Evolutionary conservation across 2,113 vertebrate genomes (phyloP), one percentile per base, ranked within the genome.

Genomic region (Argyrosomus japonicus): DNA sequence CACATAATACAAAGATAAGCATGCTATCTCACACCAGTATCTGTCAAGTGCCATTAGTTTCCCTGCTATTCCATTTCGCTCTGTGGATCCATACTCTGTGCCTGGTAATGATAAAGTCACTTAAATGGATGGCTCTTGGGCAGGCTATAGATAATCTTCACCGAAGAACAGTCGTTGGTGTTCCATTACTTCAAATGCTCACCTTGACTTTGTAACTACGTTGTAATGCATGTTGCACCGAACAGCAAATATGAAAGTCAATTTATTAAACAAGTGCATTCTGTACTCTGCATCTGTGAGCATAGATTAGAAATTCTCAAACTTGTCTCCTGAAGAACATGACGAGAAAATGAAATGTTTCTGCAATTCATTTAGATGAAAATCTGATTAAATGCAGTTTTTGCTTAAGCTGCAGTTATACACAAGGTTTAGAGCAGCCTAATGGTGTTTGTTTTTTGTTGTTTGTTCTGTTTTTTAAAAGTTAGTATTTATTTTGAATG

Each of bases 11-110:
- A 87, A 76, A 92, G 91, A 94, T 94, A 94, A 92, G 90, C 87
- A 80, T 77, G 67, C 68, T 86, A 93, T 93, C 93, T 93, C 82
- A 47, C 77, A 81, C 84, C 91, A 89, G 83, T 89, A 91, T 93
- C 88, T 90, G 90, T 92, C 87, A 89, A 94, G 92, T 93, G 87
- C 83, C 93, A 93, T 94, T 93, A 93, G 86, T 90, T 93, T 91
- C 77, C 74, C 88, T 64, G 88, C 83, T 64, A 86, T 93, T 90
- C 87, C 85, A 91, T 94, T 94, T 93, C 54, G 29, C 87, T 79
- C 48, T 60, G 86, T 76, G 77, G 80, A 92, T 92, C 89, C 80
- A 88, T 88, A 91, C 81, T 81, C 80, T 51, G 72, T 83, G 86
- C 87, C 86, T 88, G 48, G 79, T 91, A 90, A 92, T 76, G 83